Percentiles rank a stretch among this genome's conserved stretches.
phyloP scores from a whole-genome alignment of 2,113 vertebrate species.

The Pavo muticus region DNA sequence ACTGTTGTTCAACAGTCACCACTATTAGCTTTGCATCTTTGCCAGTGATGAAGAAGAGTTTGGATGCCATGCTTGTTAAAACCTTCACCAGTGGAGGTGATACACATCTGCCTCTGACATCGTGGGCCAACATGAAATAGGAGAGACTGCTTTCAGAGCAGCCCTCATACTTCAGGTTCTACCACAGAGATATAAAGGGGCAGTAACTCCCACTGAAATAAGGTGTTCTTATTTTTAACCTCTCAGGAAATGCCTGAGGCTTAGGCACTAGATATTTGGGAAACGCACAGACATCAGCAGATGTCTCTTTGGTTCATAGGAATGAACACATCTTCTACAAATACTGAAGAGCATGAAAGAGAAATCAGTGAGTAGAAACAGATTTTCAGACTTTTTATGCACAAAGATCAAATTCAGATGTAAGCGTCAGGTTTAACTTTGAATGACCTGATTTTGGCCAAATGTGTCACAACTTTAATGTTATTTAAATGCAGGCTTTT shows the following conservation, averaged over 20 bases:
- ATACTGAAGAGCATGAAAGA: neutral
- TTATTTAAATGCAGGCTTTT: neutral
- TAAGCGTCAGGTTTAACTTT: neutral
- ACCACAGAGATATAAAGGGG: neutral
- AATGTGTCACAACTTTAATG: neutral
- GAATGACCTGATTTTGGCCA: conserved; percentile 47
- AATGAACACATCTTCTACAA: neutral
- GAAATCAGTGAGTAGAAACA: neutral
- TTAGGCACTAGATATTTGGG: neutral
- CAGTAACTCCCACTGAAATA: neutral
- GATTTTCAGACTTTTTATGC: neutral
- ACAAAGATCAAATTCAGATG: neutral
- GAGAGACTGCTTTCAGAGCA: too few species aligned
- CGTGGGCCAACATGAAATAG: too few species aligned
- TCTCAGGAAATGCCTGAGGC: neutral
- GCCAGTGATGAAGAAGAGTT: neutral
- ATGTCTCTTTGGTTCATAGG: neutral
- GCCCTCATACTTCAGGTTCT: neutral
- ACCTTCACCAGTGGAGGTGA: too few species aligned
- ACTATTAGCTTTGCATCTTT: neutral
- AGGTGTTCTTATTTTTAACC: rapidly evolving
- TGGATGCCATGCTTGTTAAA: too few species aligned
- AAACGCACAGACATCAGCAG: neutral
- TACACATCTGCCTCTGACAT: too few species aligned
- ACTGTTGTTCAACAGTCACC: neutral